Percentiles rank a stretch among this genome's conserved stretches.
phyloP scores from a whole-genome alignment of 1,140 invertebrate genomes.

The Eriosoma lanigerum region DNA sequence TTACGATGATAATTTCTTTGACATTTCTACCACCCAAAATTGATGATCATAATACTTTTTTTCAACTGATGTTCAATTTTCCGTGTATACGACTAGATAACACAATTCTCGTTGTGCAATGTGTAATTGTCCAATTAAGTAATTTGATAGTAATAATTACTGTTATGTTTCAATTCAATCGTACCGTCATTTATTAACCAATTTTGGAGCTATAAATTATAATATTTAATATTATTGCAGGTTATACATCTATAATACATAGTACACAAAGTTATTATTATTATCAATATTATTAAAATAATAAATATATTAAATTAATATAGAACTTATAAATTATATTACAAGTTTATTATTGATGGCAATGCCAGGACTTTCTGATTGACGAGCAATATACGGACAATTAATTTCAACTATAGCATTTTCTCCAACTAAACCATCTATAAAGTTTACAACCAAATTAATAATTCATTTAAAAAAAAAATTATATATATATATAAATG shows the following conservation, averaged over 20 bases:
- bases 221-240: too few relatives aligned
- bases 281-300: too few relatives aligned
- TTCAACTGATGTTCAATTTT: too few relatives aligned
- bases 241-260: too few relatives aligned
- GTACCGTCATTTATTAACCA: background rate
- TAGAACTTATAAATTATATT: too few relatives aligned
- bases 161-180: background rate
- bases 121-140: background rate
- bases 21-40: too few relatives aligned
- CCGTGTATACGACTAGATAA: constrained; percentile 18
- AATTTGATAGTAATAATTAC: constrained; percentile 19
- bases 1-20: background rate
- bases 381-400: background rate
- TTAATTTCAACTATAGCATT: background rate
- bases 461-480: background rate
- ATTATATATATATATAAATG: too few relatives aligned
- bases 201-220: background rate
- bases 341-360: background rate
- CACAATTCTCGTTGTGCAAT: background rate
- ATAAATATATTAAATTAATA: too few relatives aligned
- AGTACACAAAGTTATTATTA: too few relatives aligned
- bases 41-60: too few relatives aligned
- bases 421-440: constrained; percentile 4
- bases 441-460: background rate
- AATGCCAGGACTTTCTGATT: background rate